Evolutionary conservation across 2,113 vertebrate genomes (phyloP), one percentile per base, ranked within the genome.

Genomic region (Pomatorhinus ruficollis): DNA sequence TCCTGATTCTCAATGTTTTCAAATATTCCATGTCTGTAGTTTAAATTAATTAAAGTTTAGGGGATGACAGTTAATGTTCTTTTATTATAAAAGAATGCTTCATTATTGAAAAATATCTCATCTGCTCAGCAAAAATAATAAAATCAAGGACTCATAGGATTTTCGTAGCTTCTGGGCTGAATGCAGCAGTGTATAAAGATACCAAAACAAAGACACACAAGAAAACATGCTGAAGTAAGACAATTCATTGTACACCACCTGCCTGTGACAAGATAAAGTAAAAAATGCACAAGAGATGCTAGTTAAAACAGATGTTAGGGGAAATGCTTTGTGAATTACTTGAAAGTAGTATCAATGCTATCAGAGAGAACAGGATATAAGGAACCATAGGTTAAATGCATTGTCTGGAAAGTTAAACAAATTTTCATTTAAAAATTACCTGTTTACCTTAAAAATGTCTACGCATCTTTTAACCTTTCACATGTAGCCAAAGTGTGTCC

Each of bases 61-160:
- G 11, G 6, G 9, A 77, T 92, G 71, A 69, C 44, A 75, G 22
- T 82, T 78, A 39, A 35, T 2, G 12, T 63, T 87, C 19, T 78
- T 84, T 87, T 63, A 63, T 84, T 61, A 60, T 45, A 65, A 61
- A 54, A 74, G 13, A 69, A 65, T 87, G 42, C 30, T 87, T 89
- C n/a, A 18, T 87, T 94, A 84, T 30, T 42, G 65, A 50, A 37
- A 71, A 89, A 94, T 85, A 75, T 75, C 39, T 91, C 14, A 77
- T 42, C 74, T 84, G 47, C 81, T 92, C 74, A 93, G 84, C 90
- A 93, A 93, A 94, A 91, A 68, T 63, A 75, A 68, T 63, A 64
- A 91, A 86, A 94, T 44, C 4, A 75, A 84, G 77, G 56, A 68
- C 27, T 79, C 56, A 18, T 3, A 87, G 83, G 74, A 93, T 71